Conservation (phyloP, 2,888 invertebrate species). For the Nebria salina region DNA sequence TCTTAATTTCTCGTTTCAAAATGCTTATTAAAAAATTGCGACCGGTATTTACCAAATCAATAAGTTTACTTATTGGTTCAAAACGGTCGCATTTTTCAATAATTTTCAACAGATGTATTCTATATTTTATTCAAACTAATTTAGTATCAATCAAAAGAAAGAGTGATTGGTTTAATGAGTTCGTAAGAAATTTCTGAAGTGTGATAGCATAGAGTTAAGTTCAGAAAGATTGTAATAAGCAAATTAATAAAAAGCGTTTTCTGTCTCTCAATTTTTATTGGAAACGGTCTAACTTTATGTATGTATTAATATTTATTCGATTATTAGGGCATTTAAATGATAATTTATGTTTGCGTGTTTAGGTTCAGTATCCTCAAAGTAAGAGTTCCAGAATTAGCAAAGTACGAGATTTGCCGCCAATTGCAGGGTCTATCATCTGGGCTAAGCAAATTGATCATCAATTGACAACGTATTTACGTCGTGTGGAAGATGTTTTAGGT, state of each 20-base stretch:
- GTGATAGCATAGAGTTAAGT: too few relatives aligned
- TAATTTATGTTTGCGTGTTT: slow-evolving; percentile 48
- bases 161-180: background rate
- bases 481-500: slow-evolving; percentile 98
- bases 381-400: slow-evolving; percentile 92
- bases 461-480: slow-evolving; percentile 91
- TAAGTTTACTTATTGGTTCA: too few relatives aligned
- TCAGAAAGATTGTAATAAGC: background rate
- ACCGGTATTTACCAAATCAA: too few relatives aligned
- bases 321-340: slow-evolving; percentile 6
- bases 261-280: background rate
- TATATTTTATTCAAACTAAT: too few relatives aligned
- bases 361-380: slow-evolving; percentile 95
- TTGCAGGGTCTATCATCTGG: slow-evolving; percentile 99
- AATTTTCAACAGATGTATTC: too few relatives aligned
- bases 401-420: slow-evolving; percentile 94
- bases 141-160: too few relatives aligned
- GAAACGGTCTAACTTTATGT: background rate
- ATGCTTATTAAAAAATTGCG: too few relatives aligned
- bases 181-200: too few relatives aligned
- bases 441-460: slow-evolving; percentile 98
- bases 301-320: background rate
- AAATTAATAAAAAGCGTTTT: background rate
- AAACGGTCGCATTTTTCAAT: too few relatives aligned
- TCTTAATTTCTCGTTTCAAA: too few relatives aligned